Percentiles rank a stretch among this genome's conserved stretches.
Conservation (phyloP, 2,888 invertebrate species). For the Drosophila hawaiiensis region DNA sequence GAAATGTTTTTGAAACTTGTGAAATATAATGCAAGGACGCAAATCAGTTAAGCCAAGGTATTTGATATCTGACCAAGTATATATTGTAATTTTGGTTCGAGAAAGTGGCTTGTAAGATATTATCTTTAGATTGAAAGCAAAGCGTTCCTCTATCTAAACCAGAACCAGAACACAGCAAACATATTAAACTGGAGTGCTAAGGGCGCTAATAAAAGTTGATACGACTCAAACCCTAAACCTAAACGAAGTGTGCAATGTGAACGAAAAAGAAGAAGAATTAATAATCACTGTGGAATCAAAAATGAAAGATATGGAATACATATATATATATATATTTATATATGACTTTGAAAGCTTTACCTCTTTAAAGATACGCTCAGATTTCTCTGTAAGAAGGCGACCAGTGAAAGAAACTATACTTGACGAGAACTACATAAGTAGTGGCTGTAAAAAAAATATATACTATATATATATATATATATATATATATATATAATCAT, state of each 20-base stretch:
- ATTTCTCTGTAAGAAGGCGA: conserved; percentile 5
- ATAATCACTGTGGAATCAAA: conserved; percentile 1
- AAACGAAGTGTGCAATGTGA: conserved; percentile 12
- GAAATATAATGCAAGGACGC: background rate
- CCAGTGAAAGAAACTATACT: conserved; percentile 24
- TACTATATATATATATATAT: background rate
- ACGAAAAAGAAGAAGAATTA: background rate
- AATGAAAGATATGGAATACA: background rate
- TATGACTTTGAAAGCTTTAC: conserved; percentile 17
- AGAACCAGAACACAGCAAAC: background rate
- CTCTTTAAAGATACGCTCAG: conserved; percentile 10
- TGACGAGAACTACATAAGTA: background rate
- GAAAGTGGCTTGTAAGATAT: background rate
- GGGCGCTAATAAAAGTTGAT: background rate
- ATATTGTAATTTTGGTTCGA: background rate
- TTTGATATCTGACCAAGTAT: background rate
- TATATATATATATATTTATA: background rate
- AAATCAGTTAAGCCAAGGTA: background rate
- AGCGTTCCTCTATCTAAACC: background rate
- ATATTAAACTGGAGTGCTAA: background rate
- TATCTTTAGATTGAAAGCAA: background rate
- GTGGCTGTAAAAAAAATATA: background rate
- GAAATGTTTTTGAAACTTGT: background rate
- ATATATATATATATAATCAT: background rate
- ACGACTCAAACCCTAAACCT: background rate